Conservation (phyloP, 2,113 vertebrate species). For the Prietella phreatophila region DNA sequence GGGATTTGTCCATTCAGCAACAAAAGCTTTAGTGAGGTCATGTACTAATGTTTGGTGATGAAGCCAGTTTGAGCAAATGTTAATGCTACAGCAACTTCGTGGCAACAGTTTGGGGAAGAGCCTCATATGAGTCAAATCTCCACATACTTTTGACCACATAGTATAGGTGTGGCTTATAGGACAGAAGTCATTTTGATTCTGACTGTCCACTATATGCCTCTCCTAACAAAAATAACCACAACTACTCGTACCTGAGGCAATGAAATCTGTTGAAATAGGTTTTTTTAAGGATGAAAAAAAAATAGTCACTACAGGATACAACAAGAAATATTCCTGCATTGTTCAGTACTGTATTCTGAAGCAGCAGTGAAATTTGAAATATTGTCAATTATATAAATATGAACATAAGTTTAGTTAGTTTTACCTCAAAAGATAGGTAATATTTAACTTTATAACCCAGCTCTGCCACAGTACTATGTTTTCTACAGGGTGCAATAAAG, state of each 20-base stretch:
- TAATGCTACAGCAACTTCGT: background rate
- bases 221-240: background rate
- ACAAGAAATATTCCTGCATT: background rate
- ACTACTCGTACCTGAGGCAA: background rate
- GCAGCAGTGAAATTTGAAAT: background rate
- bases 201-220: background rate
- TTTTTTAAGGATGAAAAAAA: background rate
- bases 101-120: background rate
- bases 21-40: background rate
- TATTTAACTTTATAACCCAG: slow-evolving; percentile 44
- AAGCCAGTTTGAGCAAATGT: background rate
- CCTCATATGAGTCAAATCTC: background rate
- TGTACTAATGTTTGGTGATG: too few species aligned
- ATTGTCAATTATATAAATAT: background rate
- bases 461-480: background rate
- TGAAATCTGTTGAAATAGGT: background rate
- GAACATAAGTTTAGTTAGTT: background rate
- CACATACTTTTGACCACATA: background rate
- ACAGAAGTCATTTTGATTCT: background rate
- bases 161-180: background rate
- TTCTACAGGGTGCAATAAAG: background rate
- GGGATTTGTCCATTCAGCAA: background rate
- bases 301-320: background rate
- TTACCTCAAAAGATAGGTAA: background rate
- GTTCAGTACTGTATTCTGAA: background rate